phyloP scores from a whole-genome alignment of 1,140 invertebrate genomes.

The Drosophila sulfurigaster region DNA sequence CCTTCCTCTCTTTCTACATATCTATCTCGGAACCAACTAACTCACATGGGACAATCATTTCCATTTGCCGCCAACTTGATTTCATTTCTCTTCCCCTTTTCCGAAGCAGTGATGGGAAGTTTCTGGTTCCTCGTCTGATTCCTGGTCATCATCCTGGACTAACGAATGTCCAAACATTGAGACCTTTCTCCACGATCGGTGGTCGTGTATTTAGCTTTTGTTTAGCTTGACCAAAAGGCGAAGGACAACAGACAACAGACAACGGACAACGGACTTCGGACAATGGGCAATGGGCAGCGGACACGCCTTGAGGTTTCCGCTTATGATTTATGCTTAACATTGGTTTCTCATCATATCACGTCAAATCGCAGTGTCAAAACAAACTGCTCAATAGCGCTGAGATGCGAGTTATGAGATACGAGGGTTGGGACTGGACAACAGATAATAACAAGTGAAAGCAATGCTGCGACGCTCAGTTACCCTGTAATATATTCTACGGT shows the following conservation, averaged over 20 bases:
- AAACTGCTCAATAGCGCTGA: slow-evolving; percentile 5
- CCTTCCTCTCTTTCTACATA: background rate
- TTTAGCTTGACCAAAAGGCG: slow-evolving; percentile 32
- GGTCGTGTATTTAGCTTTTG: slow-evolving; percentile 22
- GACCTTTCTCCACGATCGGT: slow-evolving; percentile 2
- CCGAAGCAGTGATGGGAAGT: background rate
- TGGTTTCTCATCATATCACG: slow-evolving; percentile 32
- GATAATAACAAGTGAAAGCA: background rate
- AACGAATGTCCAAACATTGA: slow-evolving; percentile 49
- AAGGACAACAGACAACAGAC: background rate
- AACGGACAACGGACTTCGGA: too few relatives aligned
- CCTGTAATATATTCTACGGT: background rate
- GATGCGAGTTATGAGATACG: too few relatives aligned
- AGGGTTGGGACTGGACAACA: background rate
- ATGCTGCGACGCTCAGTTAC: background rate
- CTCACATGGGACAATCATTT: slow-evolving; percentile 31
- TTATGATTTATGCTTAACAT: slow-evolving; percentile 47
- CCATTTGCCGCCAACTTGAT: slow-evolving; percentile 63
- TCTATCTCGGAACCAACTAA: background rate
- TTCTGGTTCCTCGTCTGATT: background rate
- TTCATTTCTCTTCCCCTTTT: background rate
- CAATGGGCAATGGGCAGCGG: background rate
- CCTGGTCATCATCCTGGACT: slow-evolving; percentile 26
- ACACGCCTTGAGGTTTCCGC: slow-evolving; percentile 34
- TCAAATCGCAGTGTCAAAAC: slow-evolving; percentile 46